These are phyloP conservation scores for Cyphomyrus discorhynchus DNA, from an alignment of 2,113 vertebrate species.

Conservation along the genomic window DNA sequence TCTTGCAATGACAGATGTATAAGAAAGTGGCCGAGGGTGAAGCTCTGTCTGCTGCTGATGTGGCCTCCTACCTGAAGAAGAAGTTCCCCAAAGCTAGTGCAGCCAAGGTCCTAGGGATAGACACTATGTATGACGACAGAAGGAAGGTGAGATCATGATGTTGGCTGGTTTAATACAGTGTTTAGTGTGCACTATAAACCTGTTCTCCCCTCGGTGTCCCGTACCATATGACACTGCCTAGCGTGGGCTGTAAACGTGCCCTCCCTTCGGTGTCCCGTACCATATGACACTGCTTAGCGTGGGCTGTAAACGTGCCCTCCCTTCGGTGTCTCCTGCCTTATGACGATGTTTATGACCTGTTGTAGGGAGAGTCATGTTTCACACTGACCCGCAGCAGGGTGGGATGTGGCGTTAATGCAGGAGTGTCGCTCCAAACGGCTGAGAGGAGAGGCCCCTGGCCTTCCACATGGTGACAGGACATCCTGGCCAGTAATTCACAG, in stretches of 20 bases:
- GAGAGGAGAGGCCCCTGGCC: background rate
- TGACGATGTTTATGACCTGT: background rate
- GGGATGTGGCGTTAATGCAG: background rate
- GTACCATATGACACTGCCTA: too few relatives aligned
- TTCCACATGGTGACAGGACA: background rate
- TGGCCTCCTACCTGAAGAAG: conserved; percentile 67
- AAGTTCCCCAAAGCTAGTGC: conserved; percentile 70
- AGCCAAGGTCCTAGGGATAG: conserved; percentile 64
- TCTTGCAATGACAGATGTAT: conserved; percentile 69
- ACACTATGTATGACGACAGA: conserved; percentile 73
- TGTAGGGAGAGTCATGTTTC: background rate
- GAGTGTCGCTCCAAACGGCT: background rate
- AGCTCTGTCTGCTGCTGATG: conserved; percentile 63
- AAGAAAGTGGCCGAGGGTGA: conserved; percentile 59
- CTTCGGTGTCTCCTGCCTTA: too few relatives aligned
- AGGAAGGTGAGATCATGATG: conserved; percentile 57
- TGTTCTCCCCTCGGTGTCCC: background rate
- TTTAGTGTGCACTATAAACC: background rate
- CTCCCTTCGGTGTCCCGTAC: too few relatives aligned
- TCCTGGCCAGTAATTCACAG: background rate
- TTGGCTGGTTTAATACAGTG: background rate
- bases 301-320: too few relatives aligned
- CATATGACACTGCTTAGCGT: too few relatives aligned
- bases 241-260: too few relatives aligned
- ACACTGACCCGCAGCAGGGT: background rate